A percentile compares a stretch with the other conserved stretches of the same genome.
Conservation (phyloP, 2,797 vertebrate species). For the Mormyrops boulengeri region DNA sequence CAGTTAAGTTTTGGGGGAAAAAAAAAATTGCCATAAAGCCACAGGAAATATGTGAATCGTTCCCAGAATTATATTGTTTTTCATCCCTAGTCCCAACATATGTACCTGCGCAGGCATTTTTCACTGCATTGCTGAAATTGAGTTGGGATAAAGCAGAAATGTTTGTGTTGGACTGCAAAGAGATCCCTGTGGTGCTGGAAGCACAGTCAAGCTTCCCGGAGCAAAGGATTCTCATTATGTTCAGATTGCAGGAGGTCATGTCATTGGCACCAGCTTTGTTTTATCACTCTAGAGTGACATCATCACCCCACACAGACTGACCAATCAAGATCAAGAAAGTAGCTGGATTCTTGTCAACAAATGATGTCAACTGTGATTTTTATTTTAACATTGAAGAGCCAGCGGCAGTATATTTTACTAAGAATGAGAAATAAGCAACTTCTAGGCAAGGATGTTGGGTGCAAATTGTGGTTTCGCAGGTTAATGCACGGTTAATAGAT, state of each 20-base stretch:
- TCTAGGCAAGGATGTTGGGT: background rate
- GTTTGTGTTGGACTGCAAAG: background rate
- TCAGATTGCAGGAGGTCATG: background rate
- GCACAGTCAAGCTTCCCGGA: background rate
- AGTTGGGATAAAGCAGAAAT: background rate
- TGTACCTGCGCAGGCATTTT: background rate
- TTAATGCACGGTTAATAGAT: background rate
- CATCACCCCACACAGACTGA: background rate
- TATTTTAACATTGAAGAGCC: background rate
- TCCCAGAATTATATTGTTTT: conserved; percentile 13
- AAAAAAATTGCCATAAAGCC: conserved; percentile 9
- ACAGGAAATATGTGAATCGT: conserved; percentile 5
- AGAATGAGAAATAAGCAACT: conserved; percentile 4
- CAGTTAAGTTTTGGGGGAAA: background rate
- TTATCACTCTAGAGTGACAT: background rate
- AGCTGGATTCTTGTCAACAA: background rate
- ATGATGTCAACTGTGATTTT: background rate
- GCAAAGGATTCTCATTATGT: background rate
- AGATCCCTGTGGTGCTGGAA: background rate
- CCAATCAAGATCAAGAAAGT: background rate
- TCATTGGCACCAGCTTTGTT: background rate
- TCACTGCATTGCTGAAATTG: background rate
- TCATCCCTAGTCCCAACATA: background rate
- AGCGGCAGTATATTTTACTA: background rate
- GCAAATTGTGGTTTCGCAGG: background rate